Evolutionary conservation across 2,888 invertebrate genomes (phyloP).

Genomic region (Itoplectis maculator): DNA sequence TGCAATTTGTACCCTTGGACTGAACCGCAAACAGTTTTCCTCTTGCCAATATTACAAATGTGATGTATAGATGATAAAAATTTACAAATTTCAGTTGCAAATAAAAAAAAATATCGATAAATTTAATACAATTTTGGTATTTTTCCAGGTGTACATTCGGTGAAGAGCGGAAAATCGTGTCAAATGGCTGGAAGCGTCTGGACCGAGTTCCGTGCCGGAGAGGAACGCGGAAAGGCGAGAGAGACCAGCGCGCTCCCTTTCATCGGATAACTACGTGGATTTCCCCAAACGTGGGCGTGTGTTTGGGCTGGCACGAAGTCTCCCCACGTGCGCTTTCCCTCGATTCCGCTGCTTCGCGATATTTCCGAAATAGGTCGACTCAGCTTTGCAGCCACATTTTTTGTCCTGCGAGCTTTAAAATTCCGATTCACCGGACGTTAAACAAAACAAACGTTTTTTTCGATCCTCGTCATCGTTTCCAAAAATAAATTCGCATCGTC

Average conservation of each 20-base stretch:
- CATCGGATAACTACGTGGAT: conserved; percentile 65
- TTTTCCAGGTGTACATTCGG: neutral
- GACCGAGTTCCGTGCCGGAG: conserved; percentile 1
- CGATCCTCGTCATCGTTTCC: neutral
- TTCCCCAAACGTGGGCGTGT: conserved; percentile 77
- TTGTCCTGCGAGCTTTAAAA: neutral
- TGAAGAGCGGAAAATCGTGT: neutral
- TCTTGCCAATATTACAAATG: too few relatives aligned
- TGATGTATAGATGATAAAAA: neutral
- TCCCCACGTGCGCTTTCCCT: conserved; percentile 75
- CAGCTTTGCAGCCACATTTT: neutral
- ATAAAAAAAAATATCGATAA: neutral
- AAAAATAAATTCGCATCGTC: neutral
- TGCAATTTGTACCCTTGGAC: neutral
- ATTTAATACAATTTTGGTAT: neutral
- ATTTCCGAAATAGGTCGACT: neutral
- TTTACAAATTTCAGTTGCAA: neutral
- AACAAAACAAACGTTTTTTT: conserved; percentile 8
- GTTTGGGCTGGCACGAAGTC: conserved; percentile 73
- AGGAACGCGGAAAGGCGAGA: conserved; percentile 17
- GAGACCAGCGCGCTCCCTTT: conserved; percentile 57
- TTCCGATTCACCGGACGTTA: neutral
- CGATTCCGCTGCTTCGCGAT: conserved; percentile 10
- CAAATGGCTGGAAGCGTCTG: neutral
- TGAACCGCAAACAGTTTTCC: too few relatives aligned